Conservation (phyloP, 2,888 invertebrate genomes). For the Flabesymbios commensalis region DNA sequence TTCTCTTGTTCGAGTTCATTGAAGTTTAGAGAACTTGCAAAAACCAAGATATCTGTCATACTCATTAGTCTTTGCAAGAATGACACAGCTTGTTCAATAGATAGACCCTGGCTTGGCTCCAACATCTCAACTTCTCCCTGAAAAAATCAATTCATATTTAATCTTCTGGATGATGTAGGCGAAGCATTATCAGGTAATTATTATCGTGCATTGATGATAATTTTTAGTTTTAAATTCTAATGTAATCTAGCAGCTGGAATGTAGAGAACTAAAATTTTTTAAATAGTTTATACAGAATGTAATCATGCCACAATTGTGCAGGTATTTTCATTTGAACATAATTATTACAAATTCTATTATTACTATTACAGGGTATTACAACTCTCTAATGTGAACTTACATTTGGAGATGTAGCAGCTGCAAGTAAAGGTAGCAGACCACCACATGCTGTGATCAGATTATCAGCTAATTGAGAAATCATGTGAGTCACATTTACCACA, state of each 20-base stretch:
- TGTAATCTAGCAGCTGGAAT: too few species aligned
- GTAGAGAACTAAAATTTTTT: too few species aligned
- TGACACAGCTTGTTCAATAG: conserved; percentile 95
- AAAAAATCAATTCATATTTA: not conserved
- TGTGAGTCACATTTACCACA: conserved; percentile 98
- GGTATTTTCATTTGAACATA: too few species aligned
- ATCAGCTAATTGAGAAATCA: conserved; percentile 98
- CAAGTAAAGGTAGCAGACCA: conserved; percentile 91
- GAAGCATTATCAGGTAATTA: too few species aligned
- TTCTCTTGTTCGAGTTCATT: conserved; percentile 98
- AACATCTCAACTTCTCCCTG: conserved; percentile 98
- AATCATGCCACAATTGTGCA: too few species aligned
- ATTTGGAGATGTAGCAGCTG: conserved; percentile 97
- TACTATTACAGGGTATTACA: too few species aligned
- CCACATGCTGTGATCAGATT: conserved; percentile 99
- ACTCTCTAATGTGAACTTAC: too few species aligned
- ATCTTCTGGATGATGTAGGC: too few species aligned
- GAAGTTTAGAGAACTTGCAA: conserved; percentile 96
- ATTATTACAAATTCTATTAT: too few species aligned
- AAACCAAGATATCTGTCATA: conserved; percentile 97
- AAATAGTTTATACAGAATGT: too few species aligned
- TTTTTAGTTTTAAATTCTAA: too few species aligned
- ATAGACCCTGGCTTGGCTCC: conserved; percentile 98
- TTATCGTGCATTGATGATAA: too few species aligned
- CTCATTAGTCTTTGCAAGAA: conserved; percentile 97